Evolutionary conservation across 2,113 vertebrate species (phyloP), one percentile per base, ranked within the genome.

Genomic region (Calyptommatus sinebrachiatus): DNA sequence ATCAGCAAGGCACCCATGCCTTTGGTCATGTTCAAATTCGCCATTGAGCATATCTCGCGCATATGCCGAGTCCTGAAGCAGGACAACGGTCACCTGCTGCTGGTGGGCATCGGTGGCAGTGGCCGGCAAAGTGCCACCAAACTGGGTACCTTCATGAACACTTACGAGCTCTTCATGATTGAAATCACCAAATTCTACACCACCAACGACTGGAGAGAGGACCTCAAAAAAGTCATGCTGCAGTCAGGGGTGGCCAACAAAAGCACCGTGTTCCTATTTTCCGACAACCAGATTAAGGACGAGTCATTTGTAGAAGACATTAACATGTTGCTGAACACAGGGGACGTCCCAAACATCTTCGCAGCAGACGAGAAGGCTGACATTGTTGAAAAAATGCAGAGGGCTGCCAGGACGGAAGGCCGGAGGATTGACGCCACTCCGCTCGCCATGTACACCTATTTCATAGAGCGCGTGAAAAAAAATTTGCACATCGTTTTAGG

Each of bases 21-120:
- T 48, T 91, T 99, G 71, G 97, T 99, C 22, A 97, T 99, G 97
- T 99, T 98, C 93, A 94, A 92, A 86, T 98, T 98, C 71, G 97
- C 97, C 61, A 96, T 97, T 2, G 98, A 99, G 86, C 98, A 99
- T 85, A 93, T 99, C 87, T 99, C 97, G 0, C 95, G 97, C 74
- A 97, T 98, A 57, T 98, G 97, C 84, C 93, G 97, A 2, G 97
- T 99, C 3, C 85, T 99, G 75, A 97, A 97, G 61, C 97, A 99
- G 82, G 94, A 97, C 73, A 97, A 96, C 0, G 97, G 97, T 0
- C 97, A 99, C 84, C 87, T 97, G 72, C 77, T 99, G 7, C 57
- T 99, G 21, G 97, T 98, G 26, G 98, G 98, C 3, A 93, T 99
- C 0, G 97, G 97, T 0, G 97, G 98, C 1, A 98, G 96, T 0